Conservation (phyloP, 2,113 vertebrate species). For the Halichoeres trimaculatus region DNA sequence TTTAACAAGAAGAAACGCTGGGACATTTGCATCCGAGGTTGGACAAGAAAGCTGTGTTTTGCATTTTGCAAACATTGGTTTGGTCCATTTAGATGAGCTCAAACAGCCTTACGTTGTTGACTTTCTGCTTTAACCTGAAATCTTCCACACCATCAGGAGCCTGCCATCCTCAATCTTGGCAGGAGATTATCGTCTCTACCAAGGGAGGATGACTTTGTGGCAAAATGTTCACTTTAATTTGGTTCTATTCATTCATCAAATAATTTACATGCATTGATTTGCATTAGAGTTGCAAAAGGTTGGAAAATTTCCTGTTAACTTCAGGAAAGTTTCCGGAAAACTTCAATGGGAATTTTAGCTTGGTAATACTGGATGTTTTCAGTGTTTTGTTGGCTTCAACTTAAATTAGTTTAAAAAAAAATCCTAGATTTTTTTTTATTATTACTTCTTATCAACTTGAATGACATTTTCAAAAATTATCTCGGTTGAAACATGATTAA, state of each 20-base stretch:
- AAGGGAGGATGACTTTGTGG: not conserved
- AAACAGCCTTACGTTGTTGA: not conserved
- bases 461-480: no score
- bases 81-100: slow-evolving; percentile 6
- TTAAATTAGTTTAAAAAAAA: no score
- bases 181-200: not conserved
- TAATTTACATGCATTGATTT: not conserved
- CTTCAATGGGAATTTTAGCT: no score
- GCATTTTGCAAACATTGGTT: slow-evolving; percentile 18
- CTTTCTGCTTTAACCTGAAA: slow-evolving; percentile 36
- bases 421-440: no score
- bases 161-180: slow-evolving; percentile 7
- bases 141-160: slow-evolving; percentile 28
- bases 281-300: no score
- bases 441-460: no score
- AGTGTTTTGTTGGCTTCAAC: no score
- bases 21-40: slow-evolving; percentile 25
- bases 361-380: no score
- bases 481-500: no score
- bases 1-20: slow-evolving; percentile 9
- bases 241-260: not conserved
- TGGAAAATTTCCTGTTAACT: no score
- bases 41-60: not conserved
- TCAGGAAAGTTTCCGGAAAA: no score
- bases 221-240: not conserved